Evolutionary conservation across 2,888 invertebrate genomes (phyloP), one percentile per base, ranked within the genome.

Genomic region (Xanthia icteritia): DNA sequence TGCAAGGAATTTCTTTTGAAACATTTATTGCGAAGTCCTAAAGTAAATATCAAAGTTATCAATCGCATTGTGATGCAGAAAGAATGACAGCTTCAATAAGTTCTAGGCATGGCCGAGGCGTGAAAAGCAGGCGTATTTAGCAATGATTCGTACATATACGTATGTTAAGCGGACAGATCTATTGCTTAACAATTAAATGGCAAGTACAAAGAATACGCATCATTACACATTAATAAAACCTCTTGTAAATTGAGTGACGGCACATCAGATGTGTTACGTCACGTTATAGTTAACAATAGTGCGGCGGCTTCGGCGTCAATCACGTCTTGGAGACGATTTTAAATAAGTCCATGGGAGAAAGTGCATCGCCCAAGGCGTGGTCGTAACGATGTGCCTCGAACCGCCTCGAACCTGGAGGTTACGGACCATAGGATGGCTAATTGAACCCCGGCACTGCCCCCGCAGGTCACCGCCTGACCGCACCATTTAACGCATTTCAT

Each of bases 101-200:
- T 82, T 69, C 71, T 66, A 85, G 75, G 85, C 88, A 87, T 89
- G 89, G 88, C 85, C 85, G 86, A 87, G 82, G 87, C 89, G 89
- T 90, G 83, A 87, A 92, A 91, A 89, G 87, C 89, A 83, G 79
- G 78, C 83, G 84, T 91, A 88, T 92, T 91, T 92, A 89, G 92
- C 92, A 93, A 93, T 89, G 82, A 87, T 92, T 93, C 89, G 91
- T 92, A 92, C 93, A 93, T 92, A 93, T 92, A 82, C 85, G 93
- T 93, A 92, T 92, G 93, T 92, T 94, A 93, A 93, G 91, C 91
- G 92, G 93, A 93, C 93, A 91, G 85, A 92, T 92, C 86, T 91
- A 92, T 96, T 96, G 94, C 95, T 87, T 91, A 93, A 96, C 94
- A 94, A 95, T 95, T 95, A 96, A 96, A 96, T 96, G 95, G 95